Evolutionary conservation across 1,140 invertebrate species (phyloP).

Genomic region (Nylanderia fulva): DNA sequence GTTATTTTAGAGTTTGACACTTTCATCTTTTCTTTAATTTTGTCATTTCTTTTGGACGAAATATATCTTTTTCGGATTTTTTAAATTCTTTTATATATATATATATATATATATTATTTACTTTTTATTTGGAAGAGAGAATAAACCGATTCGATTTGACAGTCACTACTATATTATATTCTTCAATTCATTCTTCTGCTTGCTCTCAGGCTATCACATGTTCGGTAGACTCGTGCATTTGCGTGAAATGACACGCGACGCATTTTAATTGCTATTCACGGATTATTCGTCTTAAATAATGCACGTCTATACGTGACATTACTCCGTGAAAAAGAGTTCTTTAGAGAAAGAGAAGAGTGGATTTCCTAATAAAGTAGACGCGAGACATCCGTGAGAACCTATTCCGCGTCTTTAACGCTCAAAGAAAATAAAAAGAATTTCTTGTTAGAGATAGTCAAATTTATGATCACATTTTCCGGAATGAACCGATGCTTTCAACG

Average conservation of each 20-base stretch:
- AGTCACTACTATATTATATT: conserved; percentile 14
- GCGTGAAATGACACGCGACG: conserved; percentile 32
- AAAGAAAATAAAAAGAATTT: neutral
- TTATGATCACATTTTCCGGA: neutral
- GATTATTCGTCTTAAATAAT: conserved; percentile 43
- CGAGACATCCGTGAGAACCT: conserved; percentile 33
- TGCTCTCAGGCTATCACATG: conserved; percentile 15
- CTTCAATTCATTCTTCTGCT: conserved; percentile 12
- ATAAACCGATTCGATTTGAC: conserved; percentile 14
- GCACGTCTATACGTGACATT: conserved; percentile 7
- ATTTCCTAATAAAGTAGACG: conserved; percentile 24
- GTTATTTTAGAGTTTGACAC: neutral
- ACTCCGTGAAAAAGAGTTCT: conserved; percentile 10
- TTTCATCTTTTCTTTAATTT: no score
- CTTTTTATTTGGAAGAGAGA: conserved; percentile 30
- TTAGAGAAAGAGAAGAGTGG: neutral
- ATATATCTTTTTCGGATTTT: neutral
- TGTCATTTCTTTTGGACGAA: neutral
- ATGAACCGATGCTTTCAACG: neutral
- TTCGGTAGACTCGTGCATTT: conserved; percentile 30
- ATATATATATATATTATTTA: no score
- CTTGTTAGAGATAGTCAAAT: neutral
- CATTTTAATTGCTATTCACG: conserved; percentile 27
- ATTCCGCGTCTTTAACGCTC: neutral
- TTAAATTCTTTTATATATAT: no score